Evolutionary conservation across 2,888 invertebrate genomes (phyloP), one percentile per base, ranked within the genome.

Genomic region (Athripsodes cinereus): DNA sequence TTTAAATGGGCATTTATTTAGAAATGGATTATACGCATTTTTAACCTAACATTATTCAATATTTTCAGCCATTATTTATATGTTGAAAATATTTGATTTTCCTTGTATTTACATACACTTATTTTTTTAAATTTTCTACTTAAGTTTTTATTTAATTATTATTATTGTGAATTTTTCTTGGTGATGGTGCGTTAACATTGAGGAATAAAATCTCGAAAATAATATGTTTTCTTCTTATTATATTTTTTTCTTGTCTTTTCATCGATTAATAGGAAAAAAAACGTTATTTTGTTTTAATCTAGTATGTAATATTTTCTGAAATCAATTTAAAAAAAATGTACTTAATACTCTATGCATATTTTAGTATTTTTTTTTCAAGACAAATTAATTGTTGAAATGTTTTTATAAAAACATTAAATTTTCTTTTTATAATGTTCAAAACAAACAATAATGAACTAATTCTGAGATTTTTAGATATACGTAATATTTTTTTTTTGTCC

Each of bases 261-360:
- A 35, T 53, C 34, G 34, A 53, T 13, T 35, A 53, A n/a, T n/a
- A n/a, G n/a, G 18, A 53, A 53, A 40, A 44, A 53, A 40, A 53
- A 40, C 22, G 10, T 35, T 31, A 53, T 57, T 53, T 58, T 52
- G 21, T 58, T 56, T 34, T n/a, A n/a, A n/a, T n/a, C n/a, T 57
- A 16, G 16, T 51, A 40, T 26, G 31, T 31, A 11, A 31, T n/a
- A n/a, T n/a, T n/a, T n/a, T n/a, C n/a, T n/a, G n/a, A n/a, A n/a
- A n/a, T n/a, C n/a, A n/a, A n/a, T n/a, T n/a, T n/a, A n/a, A n/a
- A n/a, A 26, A 26, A 26, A 26, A 26, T 26, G 26, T 26, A 26
- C 26, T 26, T 26, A 26, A 26, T 26, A 26, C 26, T 26, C 26
- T 3, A 6, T 3, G 26, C 26, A 26, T 26, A 6, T 26, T 26